Evolutionary conservation across 2,888 invertebrate genomes (phyloP), one percentile per base, ranked within the genome.

Genomic region (Drosophila falleni): DNA sequence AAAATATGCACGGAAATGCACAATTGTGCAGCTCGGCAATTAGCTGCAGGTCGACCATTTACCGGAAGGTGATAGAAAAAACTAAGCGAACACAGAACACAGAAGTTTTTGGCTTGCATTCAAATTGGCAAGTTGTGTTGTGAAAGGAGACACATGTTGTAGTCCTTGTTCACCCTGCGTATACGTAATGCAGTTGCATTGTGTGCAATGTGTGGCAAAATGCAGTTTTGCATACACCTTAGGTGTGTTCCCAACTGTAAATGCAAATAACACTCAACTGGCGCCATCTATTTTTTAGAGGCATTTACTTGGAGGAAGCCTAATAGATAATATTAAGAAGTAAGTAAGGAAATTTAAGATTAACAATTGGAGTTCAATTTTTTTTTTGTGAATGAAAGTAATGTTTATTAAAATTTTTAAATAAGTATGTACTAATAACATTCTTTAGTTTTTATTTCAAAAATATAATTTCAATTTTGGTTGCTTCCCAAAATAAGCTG

Each of bases 1-100:
- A 89, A 90, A 91, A 91, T 91, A 91, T 90, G 89, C 85, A 90
- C 89, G 90, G 90, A 90, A 91, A 88, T 91, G 91, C 91, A 91
- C 90, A 90, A 90, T 90, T 90, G 90, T 90, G 90, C 91, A 90
- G 80, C 89, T 89, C 85, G 80, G 75, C 90, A 90, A 90, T 90
- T 90, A 91, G 90, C 82, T 84, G 86, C 78, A 89, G 56, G 72
- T 83, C 63, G 68, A 63, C 80, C 74, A 65, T 73, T 55, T 62
- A 41, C 83, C 78, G 89, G 87, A 88, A 80, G 71, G 55, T 54
- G 53, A 56, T 53, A 31, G 58, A 47, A 60, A 41, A 60, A 33
- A 54, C 31, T 55, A 61, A 31, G 33, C 37, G 50, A 71, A 60
- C 15, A 71, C 15, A 71, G 63, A 63, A 41, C 50, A 64, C 33